Base-by-base conservation (phyloP, 2,888 invertebrate genomes). In the Synanthedon vespiformis region DNA sequence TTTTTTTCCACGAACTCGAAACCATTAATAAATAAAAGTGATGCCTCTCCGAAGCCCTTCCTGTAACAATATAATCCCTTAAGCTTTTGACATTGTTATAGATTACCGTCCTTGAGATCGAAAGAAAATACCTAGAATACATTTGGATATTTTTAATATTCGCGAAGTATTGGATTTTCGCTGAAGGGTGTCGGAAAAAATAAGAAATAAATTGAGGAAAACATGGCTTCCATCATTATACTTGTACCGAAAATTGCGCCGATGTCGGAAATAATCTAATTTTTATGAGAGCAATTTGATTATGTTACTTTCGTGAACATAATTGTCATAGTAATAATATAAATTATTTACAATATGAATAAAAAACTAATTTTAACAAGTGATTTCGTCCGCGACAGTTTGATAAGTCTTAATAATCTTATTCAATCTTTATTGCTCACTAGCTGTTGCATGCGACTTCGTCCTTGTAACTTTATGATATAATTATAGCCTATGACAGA, bases 141-240 rank as follows among this genome's bases (percentile, higher is more conserved):
- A n/a, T 44, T 14, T 12, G 6, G 14, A 44, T 44, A 44, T 44
- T 44, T 44, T 44, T 44, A 13, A 44, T 14, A 13, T 44, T 14
- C 53, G 51, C 49, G 52, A 49, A 51, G 34, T 49, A 48, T 49
- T 22, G 44, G 51, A 44, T 51, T 51, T 51, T 51, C 49, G 51
- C 41, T 40, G 48, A 40, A 44, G 18, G 11, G 44, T 44, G 41
- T 41, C 50, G 40, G 51, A 52, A 44, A n/a, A 48, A 48, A 40
- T 34, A 51, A 51, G 47, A 50, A 57, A 34, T 34, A 56, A 55
- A 54, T 55, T 44, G 50, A 55, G 55, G 34, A 52, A 49, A 53
- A 51, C 57, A 57, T 54, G 57, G 34, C 34, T 34, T 53, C 14
- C 40, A 54, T 40, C 14, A 6, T 52, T 49, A 52, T 49, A 13